These are phyloP conservation scores for Nomada fucata DNA, from an alignment of 2,888 invertebrate genomes.

Conservation along the genomic window DNA sequence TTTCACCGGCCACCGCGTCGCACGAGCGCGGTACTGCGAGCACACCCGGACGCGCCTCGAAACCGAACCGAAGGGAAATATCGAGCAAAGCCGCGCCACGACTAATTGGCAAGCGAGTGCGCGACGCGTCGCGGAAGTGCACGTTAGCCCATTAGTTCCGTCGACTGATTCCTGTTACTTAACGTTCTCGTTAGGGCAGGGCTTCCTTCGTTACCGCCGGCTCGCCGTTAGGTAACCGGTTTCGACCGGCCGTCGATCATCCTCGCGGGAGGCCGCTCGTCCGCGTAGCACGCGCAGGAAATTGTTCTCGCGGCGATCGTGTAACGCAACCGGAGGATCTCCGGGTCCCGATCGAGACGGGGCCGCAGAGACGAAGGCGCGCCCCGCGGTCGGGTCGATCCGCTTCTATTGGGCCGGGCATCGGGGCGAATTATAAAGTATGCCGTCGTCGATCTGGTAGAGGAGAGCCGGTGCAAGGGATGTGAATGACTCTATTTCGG, in stretches of 20 bases:
- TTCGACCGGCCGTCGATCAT: constrained; percentile 50
- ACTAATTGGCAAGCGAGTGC: constrained; percentile 27
- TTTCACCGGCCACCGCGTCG: too few relatives aligned
- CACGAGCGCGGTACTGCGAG: neutral
- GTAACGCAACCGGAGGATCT: neutral
- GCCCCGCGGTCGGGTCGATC: neutral
- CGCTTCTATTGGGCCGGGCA: constrained; percentile 15
- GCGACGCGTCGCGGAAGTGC: constrained; percentile 39
- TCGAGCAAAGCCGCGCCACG: neutral
- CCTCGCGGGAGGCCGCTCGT: constrained; percentile 27
- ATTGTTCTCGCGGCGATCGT: constrained; percentile 42
- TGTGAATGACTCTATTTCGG: constrained; percentile 57
- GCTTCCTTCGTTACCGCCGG: constrained; percentile 52
- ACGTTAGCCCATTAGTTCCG: constrained; percentile 62
- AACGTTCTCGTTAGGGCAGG: constrained; percentile 52
- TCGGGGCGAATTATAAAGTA: constrained; percentile 31
- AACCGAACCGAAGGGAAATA: neutral
- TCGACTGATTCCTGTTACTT: constrained; percentile 63
- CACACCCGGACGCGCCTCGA: neutral
- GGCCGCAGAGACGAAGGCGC: constrained; percentile 20
- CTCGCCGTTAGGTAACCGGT: constrained; percentile 58
- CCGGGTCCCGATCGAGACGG: neutral
- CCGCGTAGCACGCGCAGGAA: constrained; percentile 49
- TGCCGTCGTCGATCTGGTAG: constrained; percentile 7
- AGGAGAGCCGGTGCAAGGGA: constrained; percentile 20